Percentiles rank a stretch among this genome's conserved stretches.
Conservation (phyloP, 2,113 vertebrate species). For the Saccopteryx bilineata region DNA sequence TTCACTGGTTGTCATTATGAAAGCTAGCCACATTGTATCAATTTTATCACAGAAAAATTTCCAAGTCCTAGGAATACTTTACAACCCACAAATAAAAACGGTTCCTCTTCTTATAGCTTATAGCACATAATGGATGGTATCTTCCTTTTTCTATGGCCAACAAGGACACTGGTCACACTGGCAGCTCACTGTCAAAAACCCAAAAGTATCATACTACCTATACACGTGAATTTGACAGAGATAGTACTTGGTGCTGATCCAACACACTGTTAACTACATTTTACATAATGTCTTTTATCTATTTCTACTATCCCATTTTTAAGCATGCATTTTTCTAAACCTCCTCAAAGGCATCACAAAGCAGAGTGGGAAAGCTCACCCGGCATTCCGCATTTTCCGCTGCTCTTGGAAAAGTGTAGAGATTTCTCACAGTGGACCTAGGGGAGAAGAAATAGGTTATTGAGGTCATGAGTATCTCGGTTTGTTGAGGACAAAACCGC, state of each 20-base stretch:
- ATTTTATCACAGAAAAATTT: background rate
- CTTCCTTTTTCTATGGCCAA: too few relatives aligned
- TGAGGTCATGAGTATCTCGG: background rate
- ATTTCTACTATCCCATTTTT: background rate
- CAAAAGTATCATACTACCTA: too few relatives aligned
- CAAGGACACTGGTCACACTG: too few relatives aligned
- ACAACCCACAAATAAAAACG: background rate
- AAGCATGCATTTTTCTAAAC: background rate
- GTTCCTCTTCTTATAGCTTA: background rate
- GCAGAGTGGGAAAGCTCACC: constrained; percentile 43
- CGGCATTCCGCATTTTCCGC: constrained; percentile 62
- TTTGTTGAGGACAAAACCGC: background rate
- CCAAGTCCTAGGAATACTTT: background rate
- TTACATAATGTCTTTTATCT: background rate
- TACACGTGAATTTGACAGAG: too few relatives aligned
- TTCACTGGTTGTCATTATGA: background rate
- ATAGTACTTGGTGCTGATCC: background rate
- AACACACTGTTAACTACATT: background rate
- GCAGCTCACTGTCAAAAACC: too few relatives aligned
- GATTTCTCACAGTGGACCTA: background rate
- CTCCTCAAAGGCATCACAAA: background rate
- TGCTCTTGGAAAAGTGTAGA: background rate
- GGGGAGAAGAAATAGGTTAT: background rate
- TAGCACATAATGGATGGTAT: too few relatives aligned
- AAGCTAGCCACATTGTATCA: background rate